Evolutionary conservation across 1,140 invertebrate species (phyloP).

Genomic region (Habropoda laboriosa): DNA sequence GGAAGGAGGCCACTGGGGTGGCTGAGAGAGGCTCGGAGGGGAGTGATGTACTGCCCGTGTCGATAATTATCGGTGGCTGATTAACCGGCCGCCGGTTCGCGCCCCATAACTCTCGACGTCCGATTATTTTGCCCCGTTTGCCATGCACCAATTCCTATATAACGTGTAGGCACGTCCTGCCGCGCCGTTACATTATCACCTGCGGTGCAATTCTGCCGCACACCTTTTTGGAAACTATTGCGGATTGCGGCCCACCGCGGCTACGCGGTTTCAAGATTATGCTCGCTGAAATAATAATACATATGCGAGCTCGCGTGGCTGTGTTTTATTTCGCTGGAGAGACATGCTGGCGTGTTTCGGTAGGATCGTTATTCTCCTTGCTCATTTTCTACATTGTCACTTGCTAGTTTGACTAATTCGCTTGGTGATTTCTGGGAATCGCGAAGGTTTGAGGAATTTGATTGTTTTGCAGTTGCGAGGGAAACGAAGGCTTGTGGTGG

Average conservation of each 20-base stretch:
- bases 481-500: no score
- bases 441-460: no score
- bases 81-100: constrained; percentile 82
- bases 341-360: no score
- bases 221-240: constrained; percentile 60
- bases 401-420: no score
- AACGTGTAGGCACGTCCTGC: constrained; percentile 71
- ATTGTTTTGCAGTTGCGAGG: no score
- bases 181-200: constrained; percentile 65
- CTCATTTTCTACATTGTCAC: no score
- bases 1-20: constrained; percentile 60
- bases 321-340: not conserved
- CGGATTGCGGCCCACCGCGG: constrained; percentile 50
- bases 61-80: constrained; percentile 83
- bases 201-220: constrained; percentile 54
- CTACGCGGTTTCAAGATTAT: constrained; percentile 32
- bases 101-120: constrained; percentile 81
- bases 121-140: constrained; percentile 81
- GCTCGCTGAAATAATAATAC: constrained; percentile 51
- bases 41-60: constrained; percentile 81
- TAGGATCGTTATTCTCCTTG: no score
- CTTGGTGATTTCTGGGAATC: no score
- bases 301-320: not conserved
- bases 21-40: constrained; percentile 65
- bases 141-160: constrained; percentile 78